Evolutionary conservation across 2,113 vertebrate species (phyloP), one percentile per base, ranked within the genome.

Genomic region (Upupa epops): DNA sequence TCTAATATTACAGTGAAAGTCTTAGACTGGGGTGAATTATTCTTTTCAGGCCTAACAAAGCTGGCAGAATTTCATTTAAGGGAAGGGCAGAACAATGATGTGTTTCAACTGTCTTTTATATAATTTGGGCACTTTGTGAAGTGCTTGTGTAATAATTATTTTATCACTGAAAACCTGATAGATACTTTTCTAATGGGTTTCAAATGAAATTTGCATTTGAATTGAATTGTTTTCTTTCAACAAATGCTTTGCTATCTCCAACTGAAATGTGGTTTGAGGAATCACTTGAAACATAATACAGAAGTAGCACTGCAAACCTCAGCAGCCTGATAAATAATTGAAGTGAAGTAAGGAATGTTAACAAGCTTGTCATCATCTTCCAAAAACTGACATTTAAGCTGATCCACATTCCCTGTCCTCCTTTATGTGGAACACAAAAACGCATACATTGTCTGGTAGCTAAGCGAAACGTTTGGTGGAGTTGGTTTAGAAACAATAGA

Each of bases 321-420:
- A 96, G 91, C 91, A 92, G 88, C 94, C 96, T 95, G 92, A 95
- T 97, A 96, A 97, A 95, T 96, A 94, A 96, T 94, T 96, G 92
- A 97, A 96, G 83, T 96, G 94, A 96, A 97, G 85, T 93, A 88
- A 95, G 95, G 97, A 98, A 97, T 97, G 93, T 98, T 98, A 97
- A 98, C 96, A 96, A 98, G 97, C 97, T 97, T 96, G 89, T 96
- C 91, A 83, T 88, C 63, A 58, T 93, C 89, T 96, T 97, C 96
- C 94, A 97, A 96, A 96, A 96, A 93, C 92, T 97, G 96, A 95
- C 95, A 96, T 98, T 97, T 95, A 96, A 94, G 82, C 83, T 88
- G 88, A 87, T 93, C 85, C 74, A 70, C 80, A 58, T 89, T 89
- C 69, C 24, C 34, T 29, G 16, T 87, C 17, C 46, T 86, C 78